These are phyloP conservation scores for Limnephilus lunatus DNA, from an alignment of 2,888 invertebrate genomes.

Conservation along the genomic window DNA sequence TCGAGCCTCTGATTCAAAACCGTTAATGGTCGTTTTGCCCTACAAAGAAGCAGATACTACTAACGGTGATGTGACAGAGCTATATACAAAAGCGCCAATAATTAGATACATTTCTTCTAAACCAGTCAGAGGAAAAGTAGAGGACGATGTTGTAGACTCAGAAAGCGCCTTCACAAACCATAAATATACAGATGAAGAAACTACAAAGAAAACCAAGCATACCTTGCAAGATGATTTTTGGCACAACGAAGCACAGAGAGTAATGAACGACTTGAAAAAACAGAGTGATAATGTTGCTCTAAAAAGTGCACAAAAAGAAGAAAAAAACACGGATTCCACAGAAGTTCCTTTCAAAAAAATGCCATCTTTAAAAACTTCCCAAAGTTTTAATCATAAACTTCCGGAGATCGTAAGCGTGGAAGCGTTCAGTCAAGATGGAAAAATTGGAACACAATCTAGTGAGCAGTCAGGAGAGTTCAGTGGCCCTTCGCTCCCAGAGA, in stretches of 20 bases:
- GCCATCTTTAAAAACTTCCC: constrained; percentile 58
- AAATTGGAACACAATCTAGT: background rate
- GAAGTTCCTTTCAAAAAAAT: constrained; percentile 66
- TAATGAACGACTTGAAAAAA: constrained; percentile 55
- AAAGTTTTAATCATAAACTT: constrained; percentile 16
- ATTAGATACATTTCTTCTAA: constrained; percentile 75
- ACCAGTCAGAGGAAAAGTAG: constrained; percentile 25
- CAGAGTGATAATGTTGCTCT: constrained; percentile 43
- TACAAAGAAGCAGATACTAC: constrained; percentile 79
- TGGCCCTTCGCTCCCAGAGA: constrained; percentile 65
- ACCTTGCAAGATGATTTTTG: constrained; percentile 51
- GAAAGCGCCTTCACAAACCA: constrained; percentile 68
- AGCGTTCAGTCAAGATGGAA: background rate
- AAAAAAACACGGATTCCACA: constrained; percentile 63
- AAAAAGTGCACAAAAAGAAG: background rate
- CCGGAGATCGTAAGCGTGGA: background rate
- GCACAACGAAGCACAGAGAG: constrained; percentile 53
- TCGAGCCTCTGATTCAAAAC: constrained; percentile 71
- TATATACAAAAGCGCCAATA: constrained; percentile 82
- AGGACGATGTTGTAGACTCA: constrained; percentile 39
- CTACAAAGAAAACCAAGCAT: constrained; percentile 28
- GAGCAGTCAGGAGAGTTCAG: background rate
- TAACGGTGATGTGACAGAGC: constrained; percentile 78
- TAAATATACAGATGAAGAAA: constrained; percentile 68
- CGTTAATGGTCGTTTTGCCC: constrained; percentile 83